Evolutionary conservation across 2,888 invertebrate genomes (phyloP).

Genomic region (Cataglyphis altisquamis): DNA sequence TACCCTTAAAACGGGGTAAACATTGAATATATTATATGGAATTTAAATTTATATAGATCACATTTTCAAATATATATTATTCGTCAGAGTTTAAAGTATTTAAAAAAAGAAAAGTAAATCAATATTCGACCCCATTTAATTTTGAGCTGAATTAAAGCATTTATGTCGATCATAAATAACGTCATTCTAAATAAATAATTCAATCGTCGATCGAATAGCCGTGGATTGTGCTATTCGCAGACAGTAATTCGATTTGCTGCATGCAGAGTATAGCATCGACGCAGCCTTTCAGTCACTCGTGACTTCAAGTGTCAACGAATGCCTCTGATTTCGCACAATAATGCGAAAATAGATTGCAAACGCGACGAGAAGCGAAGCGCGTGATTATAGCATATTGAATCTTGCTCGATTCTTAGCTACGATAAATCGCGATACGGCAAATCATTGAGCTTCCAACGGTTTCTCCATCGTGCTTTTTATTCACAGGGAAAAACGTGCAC

Average conservation of each 20-base stretch:
- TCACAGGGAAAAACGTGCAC: neutral
- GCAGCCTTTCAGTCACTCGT: conserved; percentile 7
- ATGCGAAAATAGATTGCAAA: conserved; percentile 45
- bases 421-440: conserved; percentile 40
- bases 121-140: neutral
- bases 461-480: conserved; percentile 20
- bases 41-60: neutral
- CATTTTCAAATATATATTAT: neutral
- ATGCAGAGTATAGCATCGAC: neutral
- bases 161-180: neutral
- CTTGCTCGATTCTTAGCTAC: conserved; percentile 31
- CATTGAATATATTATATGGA: neutral
- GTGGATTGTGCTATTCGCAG: conserved; percentile 32
- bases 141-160: neutral
- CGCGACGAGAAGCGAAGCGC: conserved; percentile 22
- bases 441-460: neutral
- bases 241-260: conserved; percentile 18
- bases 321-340: conserved; percentile 42
- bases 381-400: conserved; percentile 42
- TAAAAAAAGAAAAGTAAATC: neutral
- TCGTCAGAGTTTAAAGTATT: neutral
- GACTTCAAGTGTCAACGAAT: conserved; percentile 42
- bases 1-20: neutral
- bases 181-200: conserved; percentile 34
- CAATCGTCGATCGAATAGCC: neutral